Base-by-base conservation (phyloP, 2,888 invertebrate genomes). In the Flexamia atlantica region DNA sequence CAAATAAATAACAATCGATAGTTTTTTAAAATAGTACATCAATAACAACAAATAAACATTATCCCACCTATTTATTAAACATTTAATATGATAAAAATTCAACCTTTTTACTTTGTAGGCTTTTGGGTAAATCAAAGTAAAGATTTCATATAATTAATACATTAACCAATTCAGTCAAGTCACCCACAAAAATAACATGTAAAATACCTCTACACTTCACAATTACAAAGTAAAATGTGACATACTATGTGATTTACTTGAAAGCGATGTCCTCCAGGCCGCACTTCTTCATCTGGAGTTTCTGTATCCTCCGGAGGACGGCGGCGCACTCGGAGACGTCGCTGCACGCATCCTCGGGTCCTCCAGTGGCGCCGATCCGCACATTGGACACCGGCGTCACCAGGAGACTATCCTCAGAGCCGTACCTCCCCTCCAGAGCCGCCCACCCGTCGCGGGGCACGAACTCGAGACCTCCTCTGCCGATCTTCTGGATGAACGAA, bases 221-320 rank as follows among this genome's bases (percentile, higher is more conserved):
- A 7, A 36, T 9, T 36, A 36, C 9, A 36, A 9, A 4, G 4
- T 36, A 36, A 7, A 4, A 36, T 9, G 36, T 36, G 4, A 36
- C 36, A 36, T 4, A 36, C 4, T 57, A 3, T 28, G 17, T 28
- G 28, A 1, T 28, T 64, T 64, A 28, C 64, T 64, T 64, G 64
- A 12, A 64, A 64, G 64, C 28, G 12, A 64, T 28, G 12, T 64
- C 64, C 30, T 28, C 28, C 25, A 64, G 64, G 64, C 64, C 64
- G 30, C 64, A 64, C 3, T 2, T 17, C 9, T 3, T 28, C 14
- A 28, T 28, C 9, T 64, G 64, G 0, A 12, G 0, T 30, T 30
- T 64, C 28, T 64, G 64, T 5, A 64, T 64, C 28, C 14, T 30
- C 28, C 64, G 5, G 64, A 64, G 64, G 28, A 64, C 64, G 28